These are phyloP conservation scores for Drosophila sordidula DNA, from an alignment of 2,888 invertebrate genomes.

Conservation along the genomic window DNA sequence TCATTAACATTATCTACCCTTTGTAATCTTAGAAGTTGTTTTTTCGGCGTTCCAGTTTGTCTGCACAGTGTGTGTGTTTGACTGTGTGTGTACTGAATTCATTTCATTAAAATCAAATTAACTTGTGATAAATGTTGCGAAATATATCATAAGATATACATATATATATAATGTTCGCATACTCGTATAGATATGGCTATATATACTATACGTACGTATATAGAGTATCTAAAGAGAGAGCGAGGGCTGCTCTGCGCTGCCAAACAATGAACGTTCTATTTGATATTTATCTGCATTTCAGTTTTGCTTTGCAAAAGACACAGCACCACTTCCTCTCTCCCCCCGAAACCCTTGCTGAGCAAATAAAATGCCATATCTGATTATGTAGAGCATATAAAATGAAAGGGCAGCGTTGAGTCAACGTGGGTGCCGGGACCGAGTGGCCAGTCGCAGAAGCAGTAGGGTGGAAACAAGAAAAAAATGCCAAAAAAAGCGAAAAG, in stretches of 20 bases:
- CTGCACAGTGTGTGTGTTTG: slow-evolving; percentile 40
- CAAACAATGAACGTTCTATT: slow-evolving; percentile 74
- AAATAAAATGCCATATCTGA: slow-evolving; percentile 77
- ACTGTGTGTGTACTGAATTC: slow-evolving; percentile 59
- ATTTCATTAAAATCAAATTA: slow-evolving; percentile 81
- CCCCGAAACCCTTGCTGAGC: slow-evolving; percentile 29
- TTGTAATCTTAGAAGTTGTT: slow-evolving; percentile 65
- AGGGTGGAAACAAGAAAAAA: slow-evolving; percentile 37
- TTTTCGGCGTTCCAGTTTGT: slow-evolving; percentile 60
- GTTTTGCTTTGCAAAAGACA: slow-evolving; percentile 39
- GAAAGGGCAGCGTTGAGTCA: slow-evolving; percentile 43
- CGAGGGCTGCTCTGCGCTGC: slow-evolving; percentile 33
- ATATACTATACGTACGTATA: slow-evolving; percentile 16
- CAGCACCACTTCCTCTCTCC: slow-evolving; percentile 6
- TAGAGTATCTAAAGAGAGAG: slow-evolving; percentile 7
- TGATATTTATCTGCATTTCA: slow-evolving; percentile 77
- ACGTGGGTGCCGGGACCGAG: slow-evolving; percentile 38
- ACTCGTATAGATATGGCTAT: slow-evolving; percentile 5
- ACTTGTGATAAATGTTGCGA: slow-evolving; percentile 79
- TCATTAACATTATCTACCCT: slow-evolving; percentile 79
- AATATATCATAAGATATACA: slow-evolving; percentile 69
- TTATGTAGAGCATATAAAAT: slow-evolving; percentile 72
- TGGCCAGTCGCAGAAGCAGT: slow-evolving; percentile 23
- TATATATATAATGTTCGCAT: slow-evolving; percentile 9
- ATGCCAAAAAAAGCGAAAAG: slow-evolving; percentile 1